Conservation (phyloP, 2,113 vertebrate species). For the Aramus guarauna region DNA sequence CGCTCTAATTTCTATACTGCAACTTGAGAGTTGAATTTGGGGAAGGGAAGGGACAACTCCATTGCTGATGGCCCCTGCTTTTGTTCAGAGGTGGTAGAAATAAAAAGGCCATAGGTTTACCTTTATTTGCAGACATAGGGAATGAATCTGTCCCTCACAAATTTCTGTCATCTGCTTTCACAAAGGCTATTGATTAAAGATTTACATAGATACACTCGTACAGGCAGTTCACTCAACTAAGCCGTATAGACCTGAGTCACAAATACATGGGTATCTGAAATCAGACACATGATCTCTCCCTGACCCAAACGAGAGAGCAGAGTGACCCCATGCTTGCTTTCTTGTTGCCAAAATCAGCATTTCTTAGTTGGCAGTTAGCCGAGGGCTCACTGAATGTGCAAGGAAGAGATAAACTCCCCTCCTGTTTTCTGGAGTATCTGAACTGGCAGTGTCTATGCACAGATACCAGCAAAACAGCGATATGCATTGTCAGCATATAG, state of each 20-base stretch:
- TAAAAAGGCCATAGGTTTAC: background rate
- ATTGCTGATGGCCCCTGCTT: background rate
- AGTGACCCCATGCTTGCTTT: background rate
- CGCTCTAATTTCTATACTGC: background rate
- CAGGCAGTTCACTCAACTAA: background rate
- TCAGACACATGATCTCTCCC: background rate
- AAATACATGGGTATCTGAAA: background rate
- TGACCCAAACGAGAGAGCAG: background rate
- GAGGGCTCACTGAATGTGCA: background rate
- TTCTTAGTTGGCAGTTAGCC: background rate
- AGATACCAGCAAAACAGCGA: background rate
- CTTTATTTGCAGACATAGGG: background rate
- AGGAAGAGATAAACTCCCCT: background rate
- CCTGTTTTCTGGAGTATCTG: background rate
- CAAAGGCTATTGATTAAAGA: background rate
- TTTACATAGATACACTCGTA: background rate
- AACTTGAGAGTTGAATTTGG: background rate
- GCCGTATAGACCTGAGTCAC: background rate
- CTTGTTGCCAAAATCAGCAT: background rate
- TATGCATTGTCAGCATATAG: accelerated
- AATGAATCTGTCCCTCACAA: background rate
- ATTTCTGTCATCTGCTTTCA: background rate
- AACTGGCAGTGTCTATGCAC: background rate
- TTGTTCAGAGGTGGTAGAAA: background rate
- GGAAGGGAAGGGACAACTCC: background rate